Conservation (phyloP, 53 echinoderm and acorn worm species). For the Holothuria scabra region DNA sequence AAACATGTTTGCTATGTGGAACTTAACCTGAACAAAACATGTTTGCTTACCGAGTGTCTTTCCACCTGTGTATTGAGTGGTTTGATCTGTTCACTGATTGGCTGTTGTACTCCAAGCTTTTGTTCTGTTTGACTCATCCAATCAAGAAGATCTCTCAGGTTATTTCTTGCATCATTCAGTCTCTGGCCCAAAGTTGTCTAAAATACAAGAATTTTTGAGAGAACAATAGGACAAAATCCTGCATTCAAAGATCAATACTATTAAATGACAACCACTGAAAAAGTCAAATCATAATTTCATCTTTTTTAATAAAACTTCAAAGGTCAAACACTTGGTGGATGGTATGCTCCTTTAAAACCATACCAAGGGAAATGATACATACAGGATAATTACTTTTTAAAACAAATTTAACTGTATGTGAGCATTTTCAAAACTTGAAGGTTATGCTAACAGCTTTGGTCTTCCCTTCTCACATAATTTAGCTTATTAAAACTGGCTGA, state of each 20-base stretch:
- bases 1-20: too few relatives aligned
- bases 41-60: conserved; percentile 76
- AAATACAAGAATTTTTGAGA: neutral
- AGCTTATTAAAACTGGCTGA: too few relatives aligned
- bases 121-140: conserved; percentile 92
- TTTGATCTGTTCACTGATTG: conserved; percentile 89
- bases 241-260: neutral
- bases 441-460: too few relatives aligned
- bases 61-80: conserved; percentile 85
- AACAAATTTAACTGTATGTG: too few relatives aligned
- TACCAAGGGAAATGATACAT: too few relatives aligned
- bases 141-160: conserved; percentile 70
- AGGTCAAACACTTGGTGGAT: too few relatives aligned
- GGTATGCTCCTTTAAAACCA: too few relatives aligned
- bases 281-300: neutral
- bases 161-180: conserved; percentile 58
- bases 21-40: too few relatives aligned
- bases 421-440: too few relatives aligned
- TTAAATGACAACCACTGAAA: neutral
- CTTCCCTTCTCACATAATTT: too few relatives aligned
- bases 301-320: too few relatives aligned
- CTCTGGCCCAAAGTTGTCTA: conserved; percentile 80
- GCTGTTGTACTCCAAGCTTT: conserved; percentile 93
- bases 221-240: neutral
- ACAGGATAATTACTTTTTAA: too few relatives aligned